These are phyloP conservation scores for Galaxias olidus DNA, from an alignment of 2,797 vertebrate genomes.

Conservation along the genomic window DNA sequence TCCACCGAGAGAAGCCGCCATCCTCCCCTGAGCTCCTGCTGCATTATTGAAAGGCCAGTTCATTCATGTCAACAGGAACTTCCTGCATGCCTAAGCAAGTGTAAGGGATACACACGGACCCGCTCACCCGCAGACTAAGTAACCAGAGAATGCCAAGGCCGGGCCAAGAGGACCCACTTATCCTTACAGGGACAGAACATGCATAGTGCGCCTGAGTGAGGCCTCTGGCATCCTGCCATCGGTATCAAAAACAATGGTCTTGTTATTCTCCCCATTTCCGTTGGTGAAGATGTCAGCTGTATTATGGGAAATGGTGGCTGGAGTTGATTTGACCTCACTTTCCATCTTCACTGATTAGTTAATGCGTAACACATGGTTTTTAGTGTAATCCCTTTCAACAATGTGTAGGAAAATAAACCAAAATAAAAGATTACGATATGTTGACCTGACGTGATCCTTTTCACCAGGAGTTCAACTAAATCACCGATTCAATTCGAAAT, in stretches of 20 bases:
- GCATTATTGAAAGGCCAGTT: constrained; percentile 69
- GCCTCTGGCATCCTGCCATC: constrained; percentile 34
- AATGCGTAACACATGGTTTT: no score
- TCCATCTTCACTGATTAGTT: no score
- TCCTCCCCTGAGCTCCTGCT: constrained; percentile 53
- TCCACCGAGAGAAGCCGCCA: constrained; percentile 45
- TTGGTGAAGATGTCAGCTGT: constrained; percentile 26
- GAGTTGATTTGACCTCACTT: background rate
- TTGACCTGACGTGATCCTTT: no score
- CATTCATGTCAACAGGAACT: constrained; percentile 70
- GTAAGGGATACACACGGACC: constrained; percentile 59
- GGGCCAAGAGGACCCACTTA: constrained; percentile 51
- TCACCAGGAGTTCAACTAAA: no score
- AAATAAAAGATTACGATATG: no score
- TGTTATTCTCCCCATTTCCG: constrained; percentile 34
- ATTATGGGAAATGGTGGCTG: background rate
- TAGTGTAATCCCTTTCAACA: no score
- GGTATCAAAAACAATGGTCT: constrained; percentile 30
- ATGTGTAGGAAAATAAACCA: no score
- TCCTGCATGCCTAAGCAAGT: constrained; percentile 65
- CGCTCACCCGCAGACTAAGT: constrained; percentile 48
- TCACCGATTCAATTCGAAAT: no score
- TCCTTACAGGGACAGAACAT: constrained; percentile 30
- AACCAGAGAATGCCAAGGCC: constrained; percentile 59
- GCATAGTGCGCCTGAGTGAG: constrained; percentile 19